Evolutionary conservation across 2,888 invertebrate genomes (phyloP), one percentile per base, ranked within the genome.

Genomic region (Suillia variegata): DNA sequence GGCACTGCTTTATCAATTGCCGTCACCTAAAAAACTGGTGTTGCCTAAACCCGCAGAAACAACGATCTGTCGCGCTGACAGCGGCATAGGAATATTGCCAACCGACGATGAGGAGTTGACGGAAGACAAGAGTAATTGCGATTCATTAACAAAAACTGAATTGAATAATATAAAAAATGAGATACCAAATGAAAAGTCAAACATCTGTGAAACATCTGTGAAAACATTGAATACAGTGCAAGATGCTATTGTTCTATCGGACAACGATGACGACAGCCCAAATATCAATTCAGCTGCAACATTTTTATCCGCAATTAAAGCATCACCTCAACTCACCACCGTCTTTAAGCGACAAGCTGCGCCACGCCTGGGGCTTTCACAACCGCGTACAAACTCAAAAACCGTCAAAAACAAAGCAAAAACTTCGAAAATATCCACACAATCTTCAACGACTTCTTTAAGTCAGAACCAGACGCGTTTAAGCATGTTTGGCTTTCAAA

Each of bases 401-500:
- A n/a, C n/a, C n/a, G n/a, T n/a, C n/a, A n/a, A n/a, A n/a, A n/a
- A n/a, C n/a, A n/a, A n/a, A n/a, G n/a, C 64, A 3, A 71, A 72
- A 54, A 56, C 56, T 26, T 54, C 26, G 0, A 64, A 58, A 20
- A 24, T 42, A 54, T 52, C 17, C 18, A 45, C 58, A 52, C 48
- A 58, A 61, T 42, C 56, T 54, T 22, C 48, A n/a, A 61, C 33
- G 22, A 26, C 55, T 22, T 18, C 47, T 15, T 34, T 48, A 22
- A 15, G 38, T 8, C 52, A 51, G 15, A 84, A 84, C 5, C 88
- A 88, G 54, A 86, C 86, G 26, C 82, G 87, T 67, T 75, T 89
- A n/a, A 87, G 85, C 77, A 88, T 84, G 82, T 89, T 87, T 77
- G 89, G 88, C 20, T 89, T 89, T 71, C 84, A 87, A 70, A 88